These are phyloP conservation scores for Drosophila bocki DNA, from an alignment of 1,140 invertebrate species.

Conservation along the genomic window DNA sequence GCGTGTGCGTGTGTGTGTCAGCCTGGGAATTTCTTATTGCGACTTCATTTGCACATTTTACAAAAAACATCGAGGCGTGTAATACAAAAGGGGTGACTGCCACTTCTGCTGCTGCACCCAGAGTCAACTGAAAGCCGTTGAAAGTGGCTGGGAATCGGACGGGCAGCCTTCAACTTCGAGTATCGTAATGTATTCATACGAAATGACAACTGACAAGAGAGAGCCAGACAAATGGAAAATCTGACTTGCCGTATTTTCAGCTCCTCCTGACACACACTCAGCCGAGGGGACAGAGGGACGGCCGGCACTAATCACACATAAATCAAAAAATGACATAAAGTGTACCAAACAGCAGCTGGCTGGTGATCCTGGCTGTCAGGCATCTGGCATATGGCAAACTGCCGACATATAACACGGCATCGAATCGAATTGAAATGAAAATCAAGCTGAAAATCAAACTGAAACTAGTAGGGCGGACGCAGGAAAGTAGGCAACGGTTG, in stretches of 20 bases:
- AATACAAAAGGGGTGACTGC: slow-evolving; percentile 53
- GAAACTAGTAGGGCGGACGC: slow-evolving; percentile 10
- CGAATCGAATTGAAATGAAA: slow-evolving; percentile 26
- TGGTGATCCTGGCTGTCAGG: slow-evolving; percentile 37
- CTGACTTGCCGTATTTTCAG: slow-evolving; percentile 53
- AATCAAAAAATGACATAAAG: slow-evolving; percentile 74
- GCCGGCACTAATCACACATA: slow-evolving; percentile 70
- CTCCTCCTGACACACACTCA: slow-evolving; percentile 12
- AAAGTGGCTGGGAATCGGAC: slow-evolving; percentile 44
- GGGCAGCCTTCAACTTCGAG: slow-evolving; percentile 20
- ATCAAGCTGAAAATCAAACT: slow-evolving; percentile 7
- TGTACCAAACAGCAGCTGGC: slow-evolving; percentile 57
- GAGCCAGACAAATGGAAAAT: slow-evolving; percentile 77
- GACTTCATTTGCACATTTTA: slow-evolving; percentile 81
- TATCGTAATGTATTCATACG: slow-evolving; percentile 77
- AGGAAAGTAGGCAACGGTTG: slow-evolving; percentile 34
- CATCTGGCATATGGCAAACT: slow-evolving; percentile 45
- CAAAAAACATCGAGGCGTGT: slow-evolving; percentile 73
- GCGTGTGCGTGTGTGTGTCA: slow-evolving; percentile 3
- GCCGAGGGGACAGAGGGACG: slow-evolving; percentile 12
- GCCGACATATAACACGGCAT: slow-evolving; percentile 47
- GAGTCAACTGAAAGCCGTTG: slow-evolving; percentile 60
- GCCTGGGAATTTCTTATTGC: slow-evolving; percentile 46
- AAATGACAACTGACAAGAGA: slow-evolving; percentile 80
- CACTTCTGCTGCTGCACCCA: slow-evolving; percentile 22